Evolutionary conservation across 2,113 vertebrate species (phyloP), one percentile per base, ranked within the genome.

Genomic region (Electrona antarctica): DNA sequence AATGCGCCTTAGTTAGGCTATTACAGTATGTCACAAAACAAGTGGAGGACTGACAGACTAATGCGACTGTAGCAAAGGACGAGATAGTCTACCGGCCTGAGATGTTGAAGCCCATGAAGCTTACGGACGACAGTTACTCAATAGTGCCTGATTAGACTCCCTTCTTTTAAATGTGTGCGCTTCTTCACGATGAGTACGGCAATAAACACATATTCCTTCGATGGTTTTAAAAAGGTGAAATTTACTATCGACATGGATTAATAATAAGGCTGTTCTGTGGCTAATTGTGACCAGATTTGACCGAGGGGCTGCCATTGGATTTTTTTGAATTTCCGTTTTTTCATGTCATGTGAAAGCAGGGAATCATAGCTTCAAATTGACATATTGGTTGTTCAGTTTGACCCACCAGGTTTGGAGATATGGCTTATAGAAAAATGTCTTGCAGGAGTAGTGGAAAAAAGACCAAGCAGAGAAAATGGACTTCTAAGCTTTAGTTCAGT

Each of bases 71-170:
- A 69, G 75, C 82, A 77, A 77, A 71, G 75, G 72, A 80, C 81
- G 77, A 59, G 75, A 69, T 49, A 41, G 33, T 41, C 33, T 54
- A 73, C 46, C 65, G 65, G 72, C 68, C 67, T 57, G 58, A 72
- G 66, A 83, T 75, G 82, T 78, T 72, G 78, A 81, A 12, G 21
- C 21, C 21, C 1, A 21, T 21, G 21, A 61, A 56, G 58, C 59
- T 57, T 69, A 62, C 52, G 49, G 45, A 11, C 21, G 83, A 82
- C 77, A 78, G 74, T 80, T 79, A 64, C 83, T 89, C 83, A 92
- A 88, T 85, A 82, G 85, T 8, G 1, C 56, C 45, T 90, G 86
- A 89, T 90, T 87, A 80, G 81, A 79, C 59, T 6, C 74, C 59
- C 49, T 79, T 87, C 71, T 68, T 64, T 81, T 80, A 82, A 77